These are phyloP conservation scores for Ophion ellenae DNA, from an alignment of 2,888 invertebrate species.

Conservation along the genomic window DNA sequence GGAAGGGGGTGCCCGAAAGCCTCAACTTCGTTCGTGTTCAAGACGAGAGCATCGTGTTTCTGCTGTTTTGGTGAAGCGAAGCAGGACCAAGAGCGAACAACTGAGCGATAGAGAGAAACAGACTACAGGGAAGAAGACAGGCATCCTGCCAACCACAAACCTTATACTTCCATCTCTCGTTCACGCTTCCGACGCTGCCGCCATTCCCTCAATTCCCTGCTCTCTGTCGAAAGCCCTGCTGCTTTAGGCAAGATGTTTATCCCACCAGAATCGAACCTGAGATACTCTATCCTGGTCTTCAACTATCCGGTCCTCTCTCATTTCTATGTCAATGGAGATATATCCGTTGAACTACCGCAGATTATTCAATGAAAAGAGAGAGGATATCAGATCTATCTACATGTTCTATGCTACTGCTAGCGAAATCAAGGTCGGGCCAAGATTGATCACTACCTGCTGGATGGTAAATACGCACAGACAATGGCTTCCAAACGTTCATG, in stretches of 20 bases:
- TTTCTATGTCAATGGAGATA: neutral
- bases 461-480: neutral
- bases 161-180: conserved; percentile 44
- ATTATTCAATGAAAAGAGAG: neutral
- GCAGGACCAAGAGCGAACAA: neutral
- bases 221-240: conserved; percentile 45
- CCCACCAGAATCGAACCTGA: conserved; percentile 40
- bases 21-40: conserved; percentile 56
- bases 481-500: neutral
- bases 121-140: conserved; percentile 17
- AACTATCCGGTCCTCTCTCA: neutral
- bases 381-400: neutral
- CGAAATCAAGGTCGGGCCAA: neutral
- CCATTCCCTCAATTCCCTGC: conserved; percentile 11
- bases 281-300: neutral
- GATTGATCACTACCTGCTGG: neutral
- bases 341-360: neutral
- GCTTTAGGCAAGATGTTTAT: conserved; percentile 56
- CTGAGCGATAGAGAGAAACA: neutral
- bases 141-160: conserved; percentile 59
- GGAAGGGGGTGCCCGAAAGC: conserved; percentile 47
- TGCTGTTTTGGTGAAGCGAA: conserved; percentile 16
- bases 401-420: neutral
- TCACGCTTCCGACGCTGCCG: conserved; percentile 55
- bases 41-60: conserved; percentile 54